Conservation (phyloP, 2,888 invertebrate genomes). For the Sphaerophoria taeniata region DNA sequence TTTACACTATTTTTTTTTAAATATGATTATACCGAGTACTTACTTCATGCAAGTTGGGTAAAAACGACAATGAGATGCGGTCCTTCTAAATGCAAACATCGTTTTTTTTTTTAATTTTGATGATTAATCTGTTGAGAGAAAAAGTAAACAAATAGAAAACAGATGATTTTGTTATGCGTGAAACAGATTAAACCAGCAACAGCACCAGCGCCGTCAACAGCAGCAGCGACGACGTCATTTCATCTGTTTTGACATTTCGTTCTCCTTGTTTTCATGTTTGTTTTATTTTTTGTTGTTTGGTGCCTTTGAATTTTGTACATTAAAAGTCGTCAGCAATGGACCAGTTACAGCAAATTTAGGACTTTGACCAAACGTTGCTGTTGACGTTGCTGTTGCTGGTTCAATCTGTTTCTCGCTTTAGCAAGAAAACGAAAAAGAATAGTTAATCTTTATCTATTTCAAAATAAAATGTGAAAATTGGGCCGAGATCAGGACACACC, state of each 20-base stretch:
- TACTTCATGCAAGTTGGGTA: conserved; percentile 79
- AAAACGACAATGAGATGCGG: conserved; percentile 76
- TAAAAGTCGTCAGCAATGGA: too few relatives aligned
- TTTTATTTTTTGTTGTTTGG: too few relatives aligned
- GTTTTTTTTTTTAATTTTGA: conserved; percentile 35
- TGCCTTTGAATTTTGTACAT: too few relatives aligned
- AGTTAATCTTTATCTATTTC: background rate
- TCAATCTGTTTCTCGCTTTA: too few relatives aligned
- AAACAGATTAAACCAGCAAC: too few relatives aligned
- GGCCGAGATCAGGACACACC: background rate
- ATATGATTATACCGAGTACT: conserved; percentile 73
- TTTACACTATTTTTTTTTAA: background rate
- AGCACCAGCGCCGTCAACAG: too few relatives aligned
- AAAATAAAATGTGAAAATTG: conserved; percentile 26
- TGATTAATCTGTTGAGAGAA: conserved; percentile 44
- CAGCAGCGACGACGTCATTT: too few relatives aligned
- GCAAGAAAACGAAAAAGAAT: conserved; percentile 38
- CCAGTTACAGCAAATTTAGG: too few relatives aligned
- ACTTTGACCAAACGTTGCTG: too few relatives aligned
- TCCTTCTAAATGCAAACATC: conserved; percentile 80
- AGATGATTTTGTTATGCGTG: conserved; percentile 45
- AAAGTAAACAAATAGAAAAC: conserved; percentile 54
- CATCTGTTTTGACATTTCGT: too few relatives aligned
- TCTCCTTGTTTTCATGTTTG: too few relatives aligned
- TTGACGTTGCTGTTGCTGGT: too few relatives aligned